Percentiles rank a stretch among this genome's conserved stretches.
Conservation (phyloP, 2,797 vertebrate species). For the Phoebastria nigripes region DNA sequence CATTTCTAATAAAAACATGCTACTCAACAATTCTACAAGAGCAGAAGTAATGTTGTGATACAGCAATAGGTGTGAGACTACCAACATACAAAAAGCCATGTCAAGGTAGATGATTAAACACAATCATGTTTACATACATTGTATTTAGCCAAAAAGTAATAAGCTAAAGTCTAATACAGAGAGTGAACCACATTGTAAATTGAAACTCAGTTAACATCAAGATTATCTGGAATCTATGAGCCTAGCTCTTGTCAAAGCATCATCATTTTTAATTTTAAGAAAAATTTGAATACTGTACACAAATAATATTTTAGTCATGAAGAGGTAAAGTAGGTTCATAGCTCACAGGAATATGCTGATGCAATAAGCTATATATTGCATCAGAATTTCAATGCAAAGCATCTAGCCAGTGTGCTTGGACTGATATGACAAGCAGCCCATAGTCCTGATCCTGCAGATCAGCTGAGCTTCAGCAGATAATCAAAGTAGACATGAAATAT, state of each 20-base stretch:
- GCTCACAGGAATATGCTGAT: not conserved
- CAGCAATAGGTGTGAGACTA: not conserved
- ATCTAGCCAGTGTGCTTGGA: not conserved
- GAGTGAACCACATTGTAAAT: not conserved
- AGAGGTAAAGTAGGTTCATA: not conserved
- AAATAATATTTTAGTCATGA: not conserved
- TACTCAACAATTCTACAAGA: not conserved
- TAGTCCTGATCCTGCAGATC: not conserved
- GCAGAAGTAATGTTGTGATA: not conserved
- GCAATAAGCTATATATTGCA: not conserved
- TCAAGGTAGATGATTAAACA: not conserved
- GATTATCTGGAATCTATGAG: not conserved
- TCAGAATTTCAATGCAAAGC: not conserved
- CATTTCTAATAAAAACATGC: not conserved
- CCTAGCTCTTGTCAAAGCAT: not conserved
- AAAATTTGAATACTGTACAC: not conserved
- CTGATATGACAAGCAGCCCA: not conserved
- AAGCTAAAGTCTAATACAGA: not conserved
- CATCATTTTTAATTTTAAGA: not conserved
- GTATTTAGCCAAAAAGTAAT: not conserved
- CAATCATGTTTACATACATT: not conserved
- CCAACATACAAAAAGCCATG: rapidly evolving
- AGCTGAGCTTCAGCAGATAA: not conserved
- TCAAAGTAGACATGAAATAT: not conserved
- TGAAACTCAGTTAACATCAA: not conserved